Conservation (phyloP, 1,140 invertebrate species). For the Orussus abietinus region DNA sequence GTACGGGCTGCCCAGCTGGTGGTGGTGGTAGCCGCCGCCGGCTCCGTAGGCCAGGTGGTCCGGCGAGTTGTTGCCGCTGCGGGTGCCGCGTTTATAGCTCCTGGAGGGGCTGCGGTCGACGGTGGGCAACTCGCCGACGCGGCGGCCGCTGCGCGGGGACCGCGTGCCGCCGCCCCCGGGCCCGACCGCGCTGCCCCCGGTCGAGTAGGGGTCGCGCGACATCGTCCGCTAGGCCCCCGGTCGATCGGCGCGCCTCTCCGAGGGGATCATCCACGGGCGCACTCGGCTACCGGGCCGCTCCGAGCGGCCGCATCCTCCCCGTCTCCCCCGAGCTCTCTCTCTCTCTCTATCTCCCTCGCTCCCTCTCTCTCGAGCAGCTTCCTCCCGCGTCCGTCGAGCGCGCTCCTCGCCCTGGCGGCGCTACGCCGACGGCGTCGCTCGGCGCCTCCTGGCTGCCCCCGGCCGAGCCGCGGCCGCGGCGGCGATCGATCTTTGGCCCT, state of each 20-base stretch:
- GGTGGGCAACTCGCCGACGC: constrained; percentile 69
- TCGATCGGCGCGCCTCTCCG: constrained; percentile 48
- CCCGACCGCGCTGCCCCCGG: constrained; percentile 52
- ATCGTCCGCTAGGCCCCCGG: constrained; percentile 56
- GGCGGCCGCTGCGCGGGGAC: constrained; percentile 61
- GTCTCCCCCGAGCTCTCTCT: constrained; percentile 17
- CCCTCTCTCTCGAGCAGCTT: constrained; percentile 13
- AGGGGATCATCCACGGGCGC: constrained; percentile 41
- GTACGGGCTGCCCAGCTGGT: constrained; percentile 63
- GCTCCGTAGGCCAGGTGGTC: constrained; percentile 54
- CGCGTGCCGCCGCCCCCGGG: constrained; percentile 56
- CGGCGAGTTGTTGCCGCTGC: constrained; percentile 60
- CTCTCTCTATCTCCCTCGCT: constrained; percentile 12
- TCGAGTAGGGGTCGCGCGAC: constrained; percentile 71
- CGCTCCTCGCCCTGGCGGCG: constrained; percentile 9
- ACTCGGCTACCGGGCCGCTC: constrained; percentile 48
- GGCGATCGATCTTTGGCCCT: constrained; percentile 41
- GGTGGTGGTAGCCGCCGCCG: constrained; percentile 58
- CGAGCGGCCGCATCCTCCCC: constrained; percentile 39
- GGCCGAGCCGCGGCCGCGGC: constrained; percentile 7
- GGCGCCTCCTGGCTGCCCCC: neutral
- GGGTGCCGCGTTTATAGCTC: constrained; percentile 60
- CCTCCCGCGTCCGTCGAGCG: no score
- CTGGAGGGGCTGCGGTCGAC: constrained; percentile 79
- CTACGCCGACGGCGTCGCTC: constrained; percentile 40